Evolutionary conservation across 2,888 invertebrate species (phyloP), one percentile per base, ranked within the genome.

Genomic region (Drosophila kuntzei): DNA sequence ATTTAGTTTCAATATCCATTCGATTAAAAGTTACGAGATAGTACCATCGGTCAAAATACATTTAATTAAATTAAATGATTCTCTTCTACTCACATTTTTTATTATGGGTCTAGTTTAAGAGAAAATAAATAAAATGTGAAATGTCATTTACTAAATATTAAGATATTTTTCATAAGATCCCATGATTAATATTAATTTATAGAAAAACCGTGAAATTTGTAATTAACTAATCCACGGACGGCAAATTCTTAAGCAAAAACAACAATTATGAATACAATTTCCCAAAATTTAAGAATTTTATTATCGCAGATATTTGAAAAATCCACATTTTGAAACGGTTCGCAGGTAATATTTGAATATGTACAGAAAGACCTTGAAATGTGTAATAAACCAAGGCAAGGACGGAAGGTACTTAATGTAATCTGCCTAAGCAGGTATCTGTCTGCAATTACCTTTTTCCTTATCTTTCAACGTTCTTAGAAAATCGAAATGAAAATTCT

Each of bases 341-440:
- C 11, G 9, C 18, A 11, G 37, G 37, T 18, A 39, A 11, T 18
- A 9, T 16, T 39, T 39, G 3, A 36, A 8, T 16, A 16, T 36
- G 14, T 9, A 3, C 3, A 8, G 36, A 43, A 25, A 44, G 12
- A 25, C 37, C 25, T 39, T 53, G 53, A 39, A 39, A 12, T 53
- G 4, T n/a, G 32, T 32, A 29, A 32, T 34, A 20, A 34, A 34
- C 6, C 20, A 14, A 34, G 39, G 3, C 16, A 36, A 11, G 36
- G 16, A 50, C 29, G 12, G 6, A 20, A 32, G 32, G 32, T 47
- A 47, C 32, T 11, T 32, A 32, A n/a, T 0, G 16, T 29, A 32
- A 6, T 12, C 16, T n/a, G 36, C 11, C 11, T 14, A 50, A 11
- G 50, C 22, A 50, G 50, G 50, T 50, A 50, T 14, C 39, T 51